Evolutionary conservation across 2,797 vertebrate species (phyloP).

Genomic region (Microcaecilia unicolor): DNA sequence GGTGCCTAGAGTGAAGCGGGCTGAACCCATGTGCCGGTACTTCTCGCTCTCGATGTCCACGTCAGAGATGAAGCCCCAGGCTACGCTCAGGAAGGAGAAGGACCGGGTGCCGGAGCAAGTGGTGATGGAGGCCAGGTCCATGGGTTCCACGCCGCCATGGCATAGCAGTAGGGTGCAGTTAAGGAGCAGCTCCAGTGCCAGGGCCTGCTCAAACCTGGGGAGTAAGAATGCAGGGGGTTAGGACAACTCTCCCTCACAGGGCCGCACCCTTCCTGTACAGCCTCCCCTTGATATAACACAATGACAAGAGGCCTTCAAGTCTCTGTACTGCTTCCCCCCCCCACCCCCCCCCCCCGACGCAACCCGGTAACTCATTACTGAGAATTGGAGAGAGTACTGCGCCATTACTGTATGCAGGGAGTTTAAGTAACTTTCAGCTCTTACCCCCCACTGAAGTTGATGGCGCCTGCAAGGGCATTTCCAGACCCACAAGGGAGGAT

Average conservation of each 20-base stretch:
- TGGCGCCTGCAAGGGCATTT: conserved; percentile 77
- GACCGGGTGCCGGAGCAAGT: conserved; percentile 57
- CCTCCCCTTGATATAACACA: no score
- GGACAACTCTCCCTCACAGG: no score
- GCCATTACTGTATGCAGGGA: no score
- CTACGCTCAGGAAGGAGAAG: conserved; percentile 87
- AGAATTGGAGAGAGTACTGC: not conserved
- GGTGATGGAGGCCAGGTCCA: conserved; percentile 85
- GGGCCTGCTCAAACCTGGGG: conserved; percentile 74
- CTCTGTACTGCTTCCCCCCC: no score
- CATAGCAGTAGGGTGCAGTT: conserved; percentile 86
- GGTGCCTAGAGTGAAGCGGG: conserved; percentile 81
- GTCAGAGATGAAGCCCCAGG: conserved; percentile 89
- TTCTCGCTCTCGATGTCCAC: conserved; percentile 91
- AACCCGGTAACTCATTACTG: not conserved
- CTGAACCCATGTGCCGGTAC: conserved; percentile 76
- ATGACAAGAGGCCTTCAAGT: no score
- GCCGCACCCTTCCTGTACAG: no score
- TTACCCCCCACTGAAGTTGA: conserved; percentile 81
- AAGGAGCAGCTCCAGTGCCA: conserved; percentile 79
- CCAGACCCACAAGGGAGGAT: conserved; percentile 86
- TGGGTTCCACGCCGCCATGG: conserved; percentile 64
- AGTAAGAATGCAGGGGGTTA: not conserved
- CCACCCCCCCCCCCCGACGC: no score
- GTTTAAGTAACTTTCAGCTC: no score